These are phyloP conservation scores for Diglossa cyanea DNA, from an alignment of 2,797 vertebrate species.

Conservation along the genomic window DNA sequence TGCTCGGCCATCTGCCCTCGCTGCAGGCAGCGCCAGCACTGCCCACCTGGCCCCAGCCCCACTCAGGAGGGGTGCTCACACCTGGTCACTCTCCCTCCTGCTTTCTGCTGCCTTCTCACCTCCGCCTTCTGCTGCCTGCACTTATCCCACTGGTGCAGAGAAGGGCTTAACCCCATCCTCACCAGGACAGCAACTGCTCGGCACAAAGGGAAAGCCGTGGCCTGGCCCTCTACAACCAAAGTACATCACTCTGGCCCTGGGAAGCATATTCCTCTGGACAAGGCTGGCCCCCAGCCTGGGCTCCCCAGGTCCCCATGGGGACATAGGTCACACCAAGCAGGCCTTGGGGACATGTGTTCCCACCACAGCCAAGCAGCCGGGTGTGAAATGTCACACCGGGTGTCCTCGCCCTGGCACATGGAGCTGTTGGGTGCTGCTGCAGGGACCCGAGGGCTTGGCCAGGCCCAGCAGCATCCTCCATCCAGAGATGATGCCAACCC, in stretches of 20 bases:
- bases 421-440: accelerated
- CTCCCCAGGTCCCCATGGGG: not conserved
- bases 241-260: accelerated
- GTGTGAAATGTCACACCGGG: accelerated
- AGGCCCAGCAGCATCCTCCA: not conserved
- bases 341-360: not conserved
- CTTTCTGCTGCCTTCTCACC: slow-evolving; percentile 21
- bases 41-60: not conserved
- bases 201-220: accelerated
- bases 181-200: accelerated
- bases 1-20: slow-evolving; percentile 22
- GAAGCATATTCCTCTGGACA: not conserved
- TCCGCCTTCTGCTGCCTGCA: slow-evolving; percentile 14
- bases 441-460: not conserved
- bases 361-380: accelerated
- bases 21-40: not conserved
- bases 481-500: not conserved
- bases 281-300: not conserved
- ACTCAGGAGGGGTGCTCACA: not conserved
- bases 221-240: not conserved
- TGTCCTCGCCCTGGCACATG: accelerated
- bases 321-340: accelerated
- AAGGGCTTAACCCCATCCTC: slow-evolving; percentile 28
- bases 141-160: not conserved
- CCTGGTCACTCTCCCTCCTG: not conserved